These are phyloP conservation scores for Holothuria scabra DNA, from an alignment of 53 echinoderm and acorn worm genomes.

Conservation along the genomic window DNA sequence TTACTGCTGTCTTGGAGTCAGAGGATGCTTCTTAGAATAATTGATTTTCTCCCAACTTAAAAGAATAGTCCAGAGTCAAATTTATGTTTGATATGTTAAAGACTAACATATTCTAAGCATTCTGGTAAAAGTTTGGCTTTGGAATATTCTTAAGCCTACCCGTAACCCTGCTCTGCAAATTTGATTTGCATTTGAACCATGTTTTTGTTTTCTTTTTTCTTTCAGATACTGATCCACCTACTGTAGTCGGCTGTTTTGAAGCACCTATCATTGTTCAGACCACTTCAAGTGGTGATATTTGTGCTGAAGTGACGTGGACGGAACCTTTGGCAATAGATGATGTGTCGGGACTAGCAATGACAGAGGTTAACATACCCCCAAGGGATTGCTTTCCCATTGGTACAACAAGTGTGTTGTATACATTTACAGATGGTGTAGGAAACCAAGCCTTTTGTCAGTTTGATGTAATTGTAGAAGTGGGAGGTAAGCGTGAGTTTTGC, in stretches of 20 bases:
- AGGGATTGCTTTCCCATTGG: conserved; percentile 7
- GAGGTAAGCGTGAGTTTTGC: too few relatives aligned
- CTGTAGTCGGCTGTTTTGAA: conserved; percentile 40
- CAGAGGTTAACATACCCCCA: conserved; percentile 32
- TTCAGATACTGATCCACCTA: conserved; percentile 24
- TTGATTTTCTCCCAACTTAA: too few relatives aligned
- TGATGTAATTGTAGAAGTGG: not conserved
- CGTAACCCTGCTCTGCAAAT: too few relatives aligned
- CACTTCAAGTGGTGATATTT: not conserved
- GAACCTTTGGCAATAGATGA: conserved; percentile 60
- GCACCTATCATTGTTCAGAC: conserved; percentile 15
- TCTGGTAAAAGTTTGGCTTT: too few relatives aligned
- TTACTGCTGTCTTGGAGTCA: too few relatives aligned
- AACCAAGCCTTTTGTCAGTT: not conserved
- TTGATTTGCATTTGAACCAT: too few relatives aligned
- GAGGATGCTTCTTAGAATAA: too few relatives aligned
- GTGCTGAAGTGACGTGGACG: not conserved
- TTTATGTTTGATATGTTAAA: too few relatives aligned
- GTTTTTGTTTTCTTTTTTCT: not conserved
- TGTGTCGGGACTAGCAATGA: conserved; percentile 8
- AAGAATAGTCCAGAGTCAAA: too few relatives aligned
- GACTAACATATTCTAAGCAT: too few relatives aligned
- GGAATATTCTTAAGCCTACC: too few relatives aligned
- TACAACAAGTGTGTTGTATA: conserved; percentile 2
- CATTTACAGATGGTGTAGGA: conserved; percentile 11